Conservation (phyloP, 2,113 vertebrate genomes). For the Raja brachyura region DNA sequence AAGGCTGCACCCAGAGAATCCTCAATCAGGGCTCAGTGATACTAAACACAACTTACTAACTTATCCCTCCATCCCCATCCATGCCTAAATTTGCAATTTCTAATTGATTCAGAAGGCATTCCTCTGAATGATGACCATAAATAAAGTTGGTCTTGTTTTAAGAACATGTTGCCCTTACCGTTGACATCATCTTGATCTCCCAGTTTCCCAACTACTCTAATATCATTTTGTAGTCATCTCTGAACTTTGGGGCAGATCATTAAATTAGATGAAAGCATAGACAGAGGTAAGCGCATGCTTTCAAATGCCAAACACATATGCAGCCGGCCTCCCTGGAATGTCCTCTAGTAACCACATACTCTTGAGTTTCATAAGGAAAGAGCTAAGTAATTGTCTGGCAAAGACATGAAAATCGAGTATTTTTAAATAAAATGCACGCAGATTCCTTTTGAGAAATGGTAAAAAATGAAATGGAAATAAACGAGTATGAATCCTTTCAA, state of each 20-base stretch:
- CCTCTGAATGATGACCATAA: neutral
- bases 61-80: neutral
- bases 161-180: too few relatives aligned
- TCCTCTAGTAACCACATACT: neutral
- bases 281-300: neutral
- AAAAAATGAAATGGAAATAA: neutral
- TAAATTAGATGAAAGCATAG: neutral
- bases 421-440: neutral
- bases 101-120: neutral
- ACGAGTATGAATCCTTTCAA: neutral
- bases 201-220: neutral
- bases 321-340: neutral
- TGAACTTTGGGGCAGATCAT: neutral
- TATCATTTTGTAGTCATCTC: neutral
- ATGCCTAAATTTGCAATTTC: neutral
- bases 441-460: neutral
- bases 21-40: neutral
- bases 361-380: neutral
- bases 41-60: neutral
- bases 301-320: neutral
- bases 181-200: neutral
- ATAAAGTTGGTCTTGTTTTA: neutral
- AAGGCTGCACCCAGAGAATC: neutral
- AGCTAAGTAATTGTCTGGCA: neutral
- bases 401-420: neutral